A percentile compares a stretch with the other conserved stretches of the same genome.
Evolutionary conservation across 2,113 vertebrate species (phyloP).

Genomic region (Craseonycteris thonglongyai): DNA sequence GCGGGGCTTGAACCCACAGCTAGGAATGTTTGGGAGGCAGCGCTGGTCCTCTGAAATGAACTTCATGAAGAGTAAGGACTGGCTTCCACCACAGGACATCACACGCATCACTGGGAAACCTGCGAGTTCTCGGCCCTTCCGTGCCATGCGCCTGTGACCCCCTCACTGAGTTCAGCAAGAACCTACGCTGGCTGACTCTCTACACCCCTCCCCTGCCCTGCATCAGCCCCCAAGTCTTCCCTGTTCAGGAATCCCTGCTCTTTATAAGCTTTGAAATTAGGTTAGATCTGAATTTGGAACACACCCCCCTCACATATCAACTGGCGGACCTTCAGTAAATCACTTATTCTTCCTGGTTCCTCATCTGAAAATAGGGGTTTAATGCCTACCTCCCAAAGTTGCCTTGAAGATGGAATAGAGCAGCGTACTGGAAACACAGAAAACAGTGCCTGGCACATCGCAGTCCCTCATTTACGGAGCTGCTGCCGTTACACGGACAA

Average conservation of each 20-base stretch:
- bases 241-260: neutral
- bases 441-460: neutral
- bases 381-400: neutral
- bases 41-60: neutral
- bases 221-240: no score
- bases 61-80: neutral
- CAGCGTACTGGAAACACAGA: neutral
- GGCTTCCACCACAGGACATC: no score
- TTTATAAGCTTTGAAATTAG: neutral
- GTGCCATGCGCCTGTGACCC: neutral
- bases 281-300: neutral
- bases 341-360: neutral
- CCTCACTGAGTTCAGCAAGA: neutral
- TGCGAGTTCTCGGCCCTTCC: rapidly evolving
- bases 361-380: neutral
- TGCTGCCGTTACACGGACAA: neutral
- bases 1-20: neutral
- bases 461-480: neutral
- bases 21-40: neutral
- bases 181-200: neutral
- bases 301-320: neutral
- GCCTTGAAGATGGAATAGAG: neutral
- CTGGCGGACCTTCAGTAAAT: neutral
- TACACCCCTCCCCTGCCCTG: no score
- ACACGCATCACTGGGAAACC: neutral